Evolutionary conservation across 2,888 invertebrate species (phyloP).

Genomic region (Hipparchia sbordonii): DNA sequence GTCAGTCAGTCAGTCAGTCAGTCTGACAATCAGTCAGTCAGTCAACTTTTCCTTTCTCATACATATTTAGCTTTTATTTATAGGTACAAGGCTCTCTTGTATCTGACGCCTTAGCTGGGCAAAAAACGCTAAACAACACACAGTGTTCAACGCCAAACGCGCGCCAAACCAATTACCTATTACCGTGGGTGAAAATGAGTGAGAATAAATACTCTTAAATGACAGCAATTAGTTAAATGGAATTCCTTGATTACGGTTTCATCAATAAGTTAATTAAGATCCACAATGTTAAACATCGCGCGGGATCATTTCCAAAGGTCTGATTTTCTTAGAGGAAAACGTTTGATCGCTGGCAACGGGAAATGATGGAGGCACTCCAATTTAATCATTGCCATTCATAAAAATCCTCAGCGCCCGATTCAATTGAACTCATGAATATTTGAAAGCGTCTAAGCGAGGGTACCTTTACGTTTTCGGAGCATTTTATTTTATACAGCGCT

Average conservation of each 20-base stretch:
- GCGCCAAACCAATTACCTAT: too few species aligned
- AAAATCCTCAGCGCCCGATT: constrained; percentile 29
- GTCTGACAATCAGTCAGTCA: too few species aligned
- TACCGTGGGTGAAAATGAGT: too few species aligned
- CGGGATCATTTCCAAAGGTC: constrained; percentile 1
- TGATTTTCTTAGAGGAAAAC: constrained; percentile 17
- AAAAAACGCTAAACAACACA: too few species aligned
- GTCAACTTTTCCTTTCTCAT: too few species aligned
- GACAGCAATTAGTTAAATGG: neutral
- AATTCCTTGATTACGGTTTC: neutral
- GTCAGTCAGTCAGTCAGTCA: too few species aligned
- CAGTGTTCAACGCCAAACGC: too few species aligned
- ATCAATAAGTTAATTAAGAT: constrained; percentile 2
- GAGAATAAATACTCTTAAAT: neutral
- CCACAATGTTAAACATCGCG: neutral
- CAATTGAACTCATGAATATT: constrained; percentile 33
- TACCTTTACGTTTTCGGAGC: constrained; percentile 26
- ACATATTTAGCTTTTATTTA: too few species aligned
- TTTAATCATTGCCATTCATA: constrained; percentile 31
- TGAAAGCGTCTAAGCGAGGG: constrained; percentile 26
- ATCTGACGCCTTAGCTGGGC: too few species aligned
- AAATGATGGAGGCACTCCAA: constrained; percentile 25
- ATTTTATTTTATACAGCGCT: constrained; percentile 29
- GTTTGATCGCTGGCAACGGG: constrained; percentile 19
- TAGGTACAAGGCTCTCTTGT: too few species aligned